Conservation (phyloP, 1,140 invertebrate genomes). For the Camponotus vicinus region DNA sequence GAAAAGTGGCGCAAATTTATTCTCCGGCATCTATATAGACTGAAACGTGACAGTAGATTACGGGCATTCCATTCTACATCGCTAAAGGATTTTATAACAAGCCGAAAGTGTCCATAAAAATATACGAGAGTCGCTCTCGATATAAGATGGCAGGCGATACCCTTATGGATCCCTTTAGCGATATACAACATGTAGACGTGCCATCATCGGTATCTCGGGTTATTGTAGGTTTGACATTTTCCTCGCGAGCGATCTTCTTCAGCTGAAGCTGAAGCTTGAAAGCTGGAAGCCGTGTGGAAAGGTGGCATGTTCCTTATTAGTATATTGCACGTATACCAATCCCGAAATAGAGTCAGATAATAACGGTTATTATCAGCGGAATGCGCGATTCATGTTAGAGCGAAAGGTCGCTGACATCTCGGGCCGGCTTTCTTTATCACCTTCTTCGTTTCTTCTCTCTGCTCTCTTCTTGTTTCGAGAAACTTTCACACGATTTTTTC, state of each 20-base stretch:
- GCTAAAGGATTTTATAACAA: background rate
- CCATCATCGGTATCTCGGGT: background rate
- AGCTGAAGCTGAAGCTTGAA: background rate
- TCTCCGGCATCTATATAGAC: background rate
- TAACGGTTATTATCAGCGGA: constrained; percentile 63
- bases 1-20: background rate
- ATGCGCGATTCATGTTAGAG: constrained; percentile 37
- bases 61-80: background rate
- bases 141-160: constrained; percentile 18
- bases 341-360: constrained; percentile 54
- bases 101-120: constrained; percentile 6
- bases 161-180: background rate
- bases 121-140: constrained; percentile 14
- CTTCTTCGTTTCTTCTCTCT: background rate
- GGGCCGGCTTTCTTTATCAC: background rate
- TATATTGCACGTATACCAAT: background rate
- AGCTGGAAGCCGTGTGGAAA: constrained; percentile 52
- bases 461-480: background rate
- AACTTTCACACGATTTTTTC: constrained; percentile 36
- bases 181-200: background rate
- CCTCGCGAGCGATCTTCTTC: constrained; percentile 5
- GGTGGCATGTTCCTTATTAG: constrained; percentile 22
- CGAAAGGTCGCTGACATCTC: constrained; percentile 35
- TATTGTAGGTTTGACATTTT: constrained; percentile 44
- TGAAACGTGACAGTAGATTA: background rate